These are phyloP conservation scores for Carapus acus DNA, from an alignment of 2,797 vertebrate species.

Conservation along the genomic window DNA sequence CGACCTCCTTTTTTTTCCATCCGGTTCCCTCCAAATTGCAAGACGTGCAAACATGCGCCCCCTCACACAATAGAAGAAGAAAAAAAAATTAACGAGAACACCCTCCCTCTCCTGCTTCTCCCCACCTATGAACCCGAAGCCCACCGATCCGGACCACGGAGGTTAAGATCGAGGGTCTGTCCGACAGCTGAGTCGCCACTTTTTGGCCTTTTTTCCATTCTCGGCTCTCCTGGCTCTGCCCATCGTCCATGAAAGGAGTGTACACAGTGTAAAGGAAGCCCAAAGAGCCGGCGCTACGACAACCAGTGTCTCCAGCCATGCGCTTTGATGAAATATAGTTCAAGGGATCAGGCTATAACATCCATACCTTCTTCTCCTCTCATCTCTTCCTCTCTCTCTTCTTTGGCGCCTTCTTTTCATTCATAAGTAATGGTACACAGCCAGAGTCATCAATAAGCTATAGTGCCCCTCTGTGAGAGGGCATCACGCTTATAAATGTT, in stretches of 20 bases:
- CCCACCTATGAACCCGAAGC: too few relatives aligned
- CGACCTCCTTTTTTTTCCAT: not conserved
- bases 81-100: conserved; percentile 1
- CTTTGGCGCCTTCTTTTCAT: conserved; percentile 61
- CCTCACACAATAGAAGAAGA: conserved; percentile 12
- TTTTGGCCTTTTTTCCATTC: not conserved
- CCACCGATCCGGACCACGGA: too few relatives aligned
- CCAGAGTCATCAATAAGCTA: conserved; percentile 72
- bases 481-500: conserved; percentile 68
- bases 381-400: conserved; percentile 45
- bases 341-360: conserved; percentile 58
- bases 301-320: conserved; percentile 40
- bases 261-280: conserved; percentile 37
- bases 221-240: not conserved
- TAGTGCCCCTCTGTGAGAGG: conserved; percentile 57
- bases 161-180: too few relatives aligned
- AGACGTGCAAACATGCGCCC: conserved; percentile 3
- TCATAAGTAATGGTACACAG: conserved; percentile 71
- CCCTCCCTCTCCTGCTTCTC: not conserved
- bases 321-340: conserved; percentile 74
- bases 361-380: conserved; percentile 58
- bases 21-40: not conserved
- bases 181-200: not conserved
- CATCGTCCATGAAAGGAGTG: conserved; percentile 24
- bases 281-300: conserved; percentile 38